phyloP scores from a whole-genome alignment of 2,113 vertebrate genomes.

The Agapornis roseicollis region DNA sequence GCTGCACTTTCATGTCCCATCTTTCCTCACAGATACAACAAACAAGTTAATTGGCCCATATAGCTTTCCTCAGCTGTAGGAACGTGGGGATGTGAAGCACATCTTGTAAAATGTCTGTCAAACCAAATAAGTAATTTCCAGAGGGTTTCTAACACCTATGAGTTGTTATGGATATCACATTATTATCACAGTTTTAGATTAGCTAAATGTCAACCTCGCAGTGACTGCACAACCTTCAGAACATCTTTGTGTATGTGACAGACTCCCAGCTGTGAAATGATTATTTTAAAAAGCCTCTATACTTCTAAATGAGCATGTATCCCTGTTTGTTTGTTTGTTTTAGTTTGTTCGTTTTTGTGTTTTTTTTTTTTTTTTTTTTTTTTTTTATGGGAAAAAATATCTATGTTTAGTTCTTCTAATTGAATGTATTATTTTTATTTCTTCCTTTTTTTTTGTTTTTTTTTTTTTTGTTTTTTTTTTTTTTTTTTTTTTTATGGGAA shows the following conservation, averaged over 20 bases:
- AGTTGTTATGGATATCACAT: conserved; percentile 32
- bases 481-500: too few species aligned
- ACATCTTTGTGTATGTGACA: conserved; percentile 8
- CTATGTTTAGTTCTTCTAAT: too few species aligned
- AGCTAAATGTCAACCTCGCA: conserved; percentile 57
- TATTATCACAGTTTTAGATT: conserved; percentile 57
- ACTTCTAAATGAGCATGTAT: neutral
- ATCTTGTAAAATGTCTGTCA: conserved; percentile 5
- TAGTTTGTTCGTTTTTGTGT: too few species aligned
- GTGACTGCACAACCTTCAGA: conserved; percentile 32
- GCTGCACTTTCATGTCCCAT: neutral
- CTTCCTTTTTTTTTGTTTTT: too few species aligned
- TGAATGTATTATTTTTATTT: too few species aligned
- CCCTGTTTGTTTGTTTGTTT: neutral
- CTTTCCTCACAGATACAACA: neutral
- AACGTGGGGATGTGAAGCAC: neutral
- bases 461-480: too few species aligned
- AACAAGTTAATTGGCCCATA: neutral
- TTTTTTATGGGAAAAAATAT: too few species aligned
- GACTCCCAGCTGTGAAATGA: neutral
- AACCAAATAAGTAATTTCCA: conserved; percentile 20
- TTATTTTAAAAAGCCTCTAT: neutral
- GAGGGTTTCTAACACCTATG: conserved; percentile 41
- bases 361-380: neutral
- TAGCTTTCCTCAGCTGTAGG: neutral